Evolutionary conservation across 2,797 vertebrate species (phyloP), one percentile per base, ranked within the genome.

Genomic region (Enteromius thamalakanensis): DNA sequence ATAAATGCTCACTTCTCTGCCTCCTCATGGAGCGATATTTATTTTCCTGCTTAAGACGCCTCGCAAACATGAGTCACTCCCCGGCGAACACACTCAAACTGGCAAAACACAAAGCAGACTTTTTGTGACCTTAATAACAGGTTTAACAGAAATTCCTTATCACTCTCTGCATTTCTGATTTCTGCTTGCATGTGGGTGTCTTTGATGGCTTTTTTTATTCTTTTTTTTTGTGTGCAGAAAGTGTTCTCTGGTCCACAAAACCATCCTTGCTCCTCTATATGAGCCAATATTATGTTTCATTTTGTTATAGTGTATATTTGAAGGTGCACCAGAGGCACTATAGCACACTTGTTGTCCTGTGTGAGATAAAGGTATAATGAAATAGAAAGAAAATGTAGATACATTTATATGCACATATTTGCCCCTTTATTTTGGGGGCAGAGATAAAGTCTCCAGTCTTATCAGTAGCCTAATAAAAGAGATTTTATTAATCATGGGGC

Each of bases 1-100:
- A 88, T 75, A 86, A 85, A 76, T 76, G 79, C 84, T 78, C 29
- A 29, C 51, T 86, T 34, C n/a, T 53, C 58, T 87, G 84, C 87
- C 81, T 75, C 51, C 71, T 42, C 74, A 65, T 26, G 10, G 65
- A 83, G 75, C 9, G 51, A 37, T 70, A 62, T 86, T 83, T 83
- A 79, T 79, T 75, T 79, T 53, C 40, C 80, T 2, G 58, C 37
- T 79, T 76, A 75, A 83, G 60, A 86, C 10, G 47, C 76, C 60
- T 69, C 0, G 29, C 74, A 79, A 75, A 82, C 49, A 68, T 83
- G 80, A 86, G 71, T 86, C 84, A 86, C 71, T 81, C 55, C 68
- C 14, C 40, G 3, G 81, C 51, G 17, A 77, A 79, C 72, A 86
- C 68, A 78, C 58, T 78, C 45, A 74, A 58, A 64, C 15, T 9